Evolutionary conservation across 2,888 invertebrate species (phyloP).

Genomic region (Eupithecia tripunctaria): DNA sequence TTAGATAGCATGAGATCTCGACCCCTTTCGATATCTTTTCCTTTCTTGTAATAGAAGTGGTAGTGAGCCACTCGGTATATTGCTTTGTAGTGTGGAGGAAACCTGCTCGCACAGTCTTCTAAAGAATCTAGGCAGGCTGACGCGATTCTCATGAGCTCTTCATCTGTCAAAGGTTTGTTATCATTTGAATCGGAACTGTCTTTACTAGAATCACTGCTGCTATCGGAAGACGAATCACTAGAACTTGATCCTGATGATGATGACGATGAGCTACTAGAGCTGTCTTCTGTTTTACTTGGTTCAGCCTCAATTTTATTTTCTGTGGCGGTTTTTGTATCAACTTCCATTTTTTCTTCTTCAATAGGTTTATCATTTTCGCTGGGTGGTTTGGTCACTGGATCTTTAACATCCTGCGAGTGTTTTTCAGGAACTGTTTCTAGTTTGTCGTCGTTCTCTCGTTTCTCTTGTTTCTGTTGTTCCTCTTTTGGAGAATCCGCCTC

Average conservation of each 20-base stretch:
- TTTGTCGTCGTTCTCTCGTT: conserved; percentile 35
- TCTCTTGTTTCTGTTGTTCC: conserved; percentile 40
- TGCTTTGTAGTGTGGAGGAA: conserved; percentile 97
- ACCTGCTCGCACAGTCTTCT: conserved; percentile 92
- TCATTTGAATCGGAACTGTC: conserved; percentile 82
- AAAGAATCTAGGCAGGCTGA: conserved; percentile 89
- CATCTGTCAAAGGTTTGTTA: conserved; percentile 73
- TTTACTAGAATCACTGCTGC: conserved; percentile 79
- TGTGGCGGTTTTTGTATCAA: conserved; percentile 37
- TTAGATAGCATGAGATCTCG: conserved; percentile 88
- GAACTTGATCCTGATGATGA: conserved; percentile 84
- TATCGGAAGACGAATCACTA: conserved; percentile 81
- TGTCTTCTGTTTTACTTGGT: conserved; percentile 67
- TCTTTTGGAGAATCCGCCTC: conserved; percentile 39
- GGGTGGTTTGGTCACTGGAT: conserved; percentile 25
- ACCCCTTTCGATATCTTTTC: conserved; percentile 88
- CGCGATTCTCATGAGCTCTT: conserved; percentile 86
- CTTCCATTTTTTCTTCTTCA: conserved; percentile 46
- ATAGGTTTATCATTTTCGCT: conserved; percentile 37
- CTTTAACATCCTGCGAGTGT: conserved; percentile 31
- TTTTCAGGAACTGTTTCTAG: conserved; percentile 22
- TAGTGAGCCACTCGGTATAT: conserved; percentile 94
- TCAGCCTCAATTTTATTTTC: conserved; percentile 44
- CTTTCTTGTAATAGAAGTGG: conserved; percentile 89
- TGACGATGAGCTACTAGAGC: conserved; percentile 73